Conservation (phyloP, 2,797 vertebrate species). For the Steatocranus sp. region DNA sequence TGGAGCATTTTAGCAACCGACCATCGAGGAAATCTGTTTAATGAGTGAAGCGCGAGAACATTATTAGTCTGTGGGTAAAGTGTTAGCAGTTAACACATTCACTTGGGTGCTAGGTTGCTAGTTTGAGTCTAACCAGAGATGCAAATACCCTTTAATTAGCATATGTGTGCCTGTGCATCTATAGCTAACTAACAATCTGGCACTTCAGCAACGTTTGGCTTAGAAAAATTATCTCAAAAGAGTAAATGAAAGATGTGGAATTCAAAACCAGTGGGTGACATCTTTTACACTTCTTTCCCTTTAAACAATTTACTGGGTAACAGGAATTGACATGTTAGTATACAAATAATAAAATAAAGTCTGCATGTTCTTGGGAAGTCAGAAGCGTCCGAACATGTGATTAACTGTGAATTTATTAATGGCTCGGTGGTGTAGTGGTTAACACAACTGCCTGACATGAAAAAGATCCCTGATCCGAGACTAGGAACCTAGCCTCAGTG, state of each 20-base stretch:
- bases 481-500: background rate
- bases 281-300: background rate
- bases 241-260: background rate
- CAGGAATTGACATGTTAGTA: background rate
- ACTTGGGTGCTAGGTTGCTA: background rate
- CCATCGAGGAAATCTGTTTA: background rate
- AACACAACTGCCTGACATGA: background rate
- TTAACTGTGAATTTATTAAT: background rate
- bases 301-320: background rate
- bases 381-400: fast-evolving
- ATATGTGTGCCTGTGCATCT: background rate
- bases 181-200: background rate
- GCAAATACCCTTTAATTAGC: background rate
- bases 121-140: background rate
- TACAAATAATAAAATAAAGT: background rate
- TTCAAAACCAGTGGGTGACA: background rate
- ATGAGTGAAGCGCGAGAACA: fast-evolving
- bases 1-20: background rate
- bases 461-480: background rate
- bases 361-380: background rate
- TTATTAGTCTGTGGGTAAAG: background rate
- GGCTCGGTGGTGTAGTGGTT: background rate
- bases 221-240: background rate
- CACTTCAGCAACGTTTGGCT: fast-evolving
- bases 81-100: background rate